phyloP scores from a whole-genome alignment of 2,888 invertebrate species.

The Selenia dentaria region DNA sequence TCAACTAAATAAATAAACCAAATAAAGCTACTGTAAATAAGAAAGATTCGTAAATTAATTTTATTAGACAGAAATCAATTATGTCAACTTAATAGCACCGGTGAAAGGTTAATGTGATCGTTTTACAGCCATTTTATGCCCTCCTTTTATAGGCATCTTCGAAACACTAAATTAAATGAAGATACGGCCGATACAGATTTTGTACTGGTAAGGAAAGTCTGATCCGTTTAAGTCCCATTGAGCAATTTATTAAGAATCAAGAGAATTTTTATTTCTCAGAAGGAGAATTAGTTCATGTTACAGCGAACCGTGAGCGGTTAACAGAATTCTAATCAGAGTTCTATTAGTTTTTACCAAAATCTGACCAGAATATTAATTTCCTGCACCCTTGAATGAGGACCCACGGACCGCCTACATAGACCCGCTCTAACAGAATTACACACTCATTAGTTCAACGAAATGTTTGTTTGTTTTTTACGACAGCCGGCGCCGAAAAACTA shows the following conservation, averaged over 20 bases:
- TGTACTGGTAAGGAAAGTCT: conserved; percentile 5
- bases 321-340: conserved; percentile 21
- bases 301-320: not conserved
- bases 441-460: conserved; percentile 79
- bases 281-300: not conserved
- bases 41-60: conserved; percentile 42
- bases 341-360: conserved; percentile 31
- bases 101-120: conserved; percentile 72
- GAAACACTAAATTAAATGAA: conserved; percentile 69
- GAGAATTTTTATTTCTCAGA: not conserved
- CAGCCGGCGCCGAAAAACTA: conserved; percentile 70
- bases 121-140: conserved; percentile 68
- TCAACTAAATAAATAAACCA: too few species aligned
- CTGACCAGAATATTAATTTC: conserved; percentile 57
- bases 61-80: conserved; percentile 62
- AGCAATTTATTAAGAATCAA: not conserved
- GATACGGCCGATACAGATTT: conserved; percentile 40
- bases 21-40: conserved; percentile 2
- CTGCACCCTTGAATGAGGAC: conserved; percentile 32
- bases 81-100: conserved; percentile 58
- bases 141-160: conserved; percentile 61
- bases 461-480: conserved; percentile 74
- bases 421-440: conserved; percentile 75
- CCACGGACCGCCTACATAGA: conserved; percentile 69
- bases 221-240: not conserved